These are phyloP conservation scores for Drosophila flavopinicola DNA, from an alignment of 2,888 invertebrate genomes.

Conservation along the genomic window DNA sequence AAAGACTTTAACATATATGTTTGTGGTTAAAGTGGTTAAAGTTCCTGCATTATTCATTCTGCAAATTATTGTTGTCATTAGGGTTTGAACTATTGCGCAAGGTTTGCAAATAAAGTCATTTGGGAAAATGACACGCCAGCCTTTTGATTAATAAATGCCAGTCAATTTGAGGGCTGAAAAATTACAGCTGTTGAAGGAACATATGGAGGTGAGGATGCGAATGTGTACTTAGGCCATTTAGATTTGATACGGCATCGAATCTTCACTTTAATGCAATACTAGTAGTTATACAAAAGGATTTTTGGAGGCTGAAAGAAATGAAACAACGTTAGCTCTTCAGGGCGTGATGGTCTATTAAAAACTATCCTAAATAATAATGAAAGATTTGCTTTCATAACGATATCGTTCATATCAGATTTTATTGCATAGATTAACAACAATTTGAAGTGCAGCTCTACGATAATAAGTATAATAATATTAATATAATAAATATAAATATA, in stretches of 20 bases:
- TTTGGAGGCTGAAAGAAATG: no score
- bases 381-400: background rate
- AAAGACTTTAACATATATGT: background rate
- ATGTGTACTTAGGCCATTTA: no score
- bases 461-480: background rate
- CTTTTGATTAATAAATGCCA: slow-evolving; percentile 12
- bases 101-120: slow-evolving; percentile 27
- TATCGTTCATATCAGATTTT: background rate
- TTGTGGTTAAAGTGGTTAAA: slow-evolving; percentile 12
- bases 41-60: slow-evolving; percentile 28
- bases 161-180: slow-evolving; percentile 10
- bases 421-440: background rate
- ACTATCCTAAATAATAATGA: no score
- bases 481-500: no score
- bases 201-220: no score
- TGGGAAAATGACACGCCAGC: background rate
- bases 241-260: no score
- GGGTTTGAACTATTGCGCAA: slow-evolving; percentile 3
- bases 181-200: slow-evolving; percentile 19
- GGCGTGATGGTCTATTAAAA: no score
- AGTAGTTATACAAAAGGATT: no score
- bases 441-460: background rate
- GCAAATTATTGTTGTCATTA: slow-evolving; percentile 24
- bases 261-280: no score
- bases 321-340: no score